Evolutionary conservation across 2,888 invertebrate genomes (phyloP), one percentile per base, ranked within the genome.

Genomic region (Disparrhopalites patrizii): DNA sequence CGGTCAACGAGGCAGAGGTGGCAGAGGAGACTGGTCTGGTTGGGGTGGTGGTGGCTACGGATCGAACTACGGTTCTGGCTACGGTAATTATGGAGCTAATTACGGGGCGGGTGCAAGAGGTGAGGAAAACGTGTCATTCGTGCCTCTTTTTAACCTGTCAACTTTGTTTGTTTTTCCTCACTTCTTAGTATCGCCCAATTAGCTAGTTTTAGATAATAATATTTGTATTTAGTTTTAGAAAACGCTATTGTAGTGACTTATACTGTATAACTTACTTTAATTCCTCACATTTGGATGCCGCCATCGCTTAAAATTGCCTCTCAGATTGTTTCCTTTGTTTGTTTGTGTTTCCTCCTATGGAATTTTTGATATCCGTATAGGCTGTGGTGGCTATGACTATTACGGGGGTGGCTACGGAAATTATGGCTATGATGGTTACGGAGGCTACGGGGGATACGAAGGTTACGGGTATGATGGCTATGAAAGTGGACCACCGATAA

Each of bases 401-500:
- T 76, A 76, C 52, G 76, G 75, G 31, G 75, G 76, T 18, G 76
- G 76, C 67, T 76, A 77, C 71, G 76, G 72, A 70, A 75, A 70
- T 38, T 66, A 69, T 60, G 69, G 70, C 27, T 70, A 74, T 62
- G 72, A 66, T 30, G 71, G 68, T 50, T 73, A 72, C 62, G 71
- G 70, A 50, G 69, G 69, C 15, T 71, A 72, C 58, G 68, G 68
- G 8, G 73, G 70, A 43, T 73, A 71, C 65, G 71, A 72, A 47
- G 68, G 68, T 58, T 71, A 70, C 64, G 73, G 66, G 62, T 74
- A 74, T 67, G 72, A 73, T 65, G 72, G 76, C 65, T 77, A 77
- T 71, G 76, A 86, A 78, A 85, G 85, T 77, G 86, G 87, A 69
- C 68, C 73, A 62, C 71, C 70, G 52, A 68, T 64, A 62, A 51